Percentiles rank a stretch among this genome's conserved stretches.
Evolutionary conservation across 2,888 invertebrate genomes (phyloP).

Genomic region (Drosophila formosana): DNA sequence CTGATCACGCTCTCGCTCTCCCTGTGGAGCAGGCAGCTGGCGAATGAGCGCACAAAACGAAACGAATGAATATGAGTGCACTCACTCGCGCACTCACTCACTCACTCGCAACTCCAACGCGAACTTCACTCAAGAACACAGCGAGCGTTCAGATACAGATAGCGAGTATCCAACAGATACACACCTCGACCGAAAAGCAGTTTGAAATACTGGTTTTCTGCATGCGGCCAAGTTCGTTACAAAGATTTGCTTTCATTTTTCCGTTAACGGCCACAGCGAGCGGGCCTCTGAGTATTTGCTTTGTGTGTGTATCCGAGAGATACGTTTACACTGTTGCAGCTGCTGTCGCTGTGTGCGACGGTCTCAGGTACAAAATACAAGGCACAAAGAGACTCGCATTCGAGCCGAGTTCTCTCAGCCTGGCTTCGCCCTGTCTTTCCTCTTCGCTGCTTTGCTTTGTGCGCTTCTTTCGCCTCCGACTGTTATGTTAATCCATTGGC

Average conservation of each 20-base stretch:
- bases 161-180: constrained; percentile 66
- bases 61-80: background rate
- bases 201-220: constrained; percentile 72
- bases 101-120: constrained; percentile 7
- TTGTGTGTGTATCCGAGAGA: constrained; percentile 35
- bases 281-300: constrained; percentile 18
- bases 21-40: constrained; percentile 35
- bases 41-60: constrained; percentile 39
- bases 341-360: constrained; percentile 1
- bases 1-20: constrained; percentile 24
- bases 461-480: constrained; percentile 38
- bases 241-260: constrained; percentile 81
- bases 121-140: constrained; percentile 50
- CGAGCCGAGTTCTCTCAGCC: constrained; percentile 55
- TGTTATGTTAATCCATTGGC: constrained; percentile 72
- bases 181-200: constrained; percentile 55
- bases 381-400: constrained; percentile 19
- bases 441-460: constrained; percentile 25
- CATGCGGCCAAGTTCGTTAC: constrained; percentile 66
- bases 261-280: constrained; percentile 62
- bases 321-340: constrained; percentile 31
- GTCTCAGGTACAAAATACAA: constrained; percentile 45
- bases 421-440: constrained; percentile 45
- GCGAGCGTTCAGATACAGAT: background rate
- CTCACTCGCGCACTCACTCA: constrained; percentile 16